These are phyloP conservation scores for Tachysurus fulvidraco DNA, from an alignment of 2,113 vertebrate genomes.

Conservation along the genomic window DNA sequence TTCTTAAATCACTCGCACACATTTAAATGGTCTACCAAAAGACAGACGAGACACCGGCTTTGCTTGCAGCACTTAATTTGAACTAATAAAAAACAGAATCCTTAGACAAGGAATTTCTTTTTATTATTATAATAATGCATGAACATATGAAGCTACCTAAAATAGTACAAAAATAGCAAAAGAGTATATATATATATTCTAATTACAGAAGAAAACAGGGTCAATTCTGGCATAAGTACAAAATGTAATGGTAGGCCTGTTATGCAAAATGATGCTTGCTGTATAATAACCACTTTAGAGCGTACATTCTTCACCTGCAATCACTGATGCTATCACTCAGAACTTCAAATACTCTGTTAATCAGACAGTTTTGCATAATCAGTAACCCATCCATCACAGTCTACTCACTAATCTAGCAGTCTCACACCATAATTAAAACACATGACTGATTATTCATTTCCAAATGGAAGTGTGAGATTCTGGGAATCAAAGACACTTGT, in stretches of 20 bases:
- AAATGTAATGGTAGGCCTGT: background rate
- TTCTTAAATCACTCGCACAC: conserved; percentile 3
- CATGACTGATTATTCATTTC: conserved; percentile 11
- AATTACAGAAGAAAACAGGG: background rate
- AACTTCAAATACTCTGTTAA: conserved; percentile 1
- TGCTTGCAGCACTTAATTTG: conserved; percentile 14
- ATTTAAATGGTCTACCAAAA: background rate
- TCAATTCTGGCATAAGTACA: background rate
- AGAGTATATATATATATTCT: background rate
- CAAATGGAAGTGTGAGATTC: background rate
- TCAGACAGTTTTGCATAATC: conserved; percentile 37
- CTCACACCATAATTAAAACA: conserved; percentile 39
- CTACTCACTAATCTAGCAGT: conserved; percentile 48
- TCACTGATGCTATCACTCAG: background rate
- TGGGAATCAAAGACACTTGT: background rate
- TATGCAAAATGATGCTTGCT: conserved; percentile 29
- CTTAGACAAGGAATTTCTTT: background rate
- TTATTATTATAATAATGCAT: background rate
- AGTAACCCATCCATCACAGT: conserved; percentile 40
- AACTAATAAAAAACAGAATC: background rate
- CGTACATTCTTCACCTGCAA: conserved; percentile 35
- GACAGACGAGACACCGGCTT: background rate
- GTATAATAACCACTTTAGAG: conserved; percentile 28
- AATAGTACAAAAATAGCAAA: background rate
- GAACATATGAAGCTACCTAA: background rate